A percentile compares a stretch with the other conserved stretches of the same genome.
These are phyloP conservation scores for Stegana nigrithorax DNA, from an alignment of 2,888 invertebrate genomes.

Conservation along the genomic window DNA sequence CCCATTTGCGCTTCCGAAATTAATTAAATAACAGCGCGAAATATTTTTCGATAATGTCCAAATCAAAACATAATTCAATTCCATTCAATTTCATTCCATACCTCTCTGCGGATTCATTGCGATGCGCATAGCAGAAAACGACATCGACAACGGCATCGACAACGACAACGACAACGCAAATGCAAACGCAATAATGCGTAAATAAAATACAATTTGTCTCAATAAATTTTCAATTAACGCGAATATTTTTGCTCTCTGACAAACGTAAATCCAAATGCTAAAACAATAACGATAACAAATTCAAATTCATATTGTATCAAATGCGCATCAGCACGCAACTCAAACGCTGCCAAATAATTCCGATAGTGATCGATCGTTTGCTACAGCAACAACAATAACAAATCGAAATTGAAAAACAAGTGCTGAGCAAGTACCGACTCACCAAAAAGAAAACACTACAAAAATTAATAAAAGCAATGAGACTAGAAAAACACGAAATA, in stretches of 20 bases:
- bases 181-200: slow-evolving; percentile 36
- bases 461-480: no score
- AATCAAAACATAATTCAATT: slow-evolving; percentile 33
- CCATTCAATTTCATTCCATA: neutral
- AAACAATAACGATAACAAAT: no score
- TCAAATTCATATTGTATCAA: no score
- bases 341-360: no score
- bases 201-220: slow-evolving; percentile 52
- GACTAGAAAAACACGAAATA: no score
- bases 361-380: neutral
- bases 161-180: no score
- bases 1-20: neutral
- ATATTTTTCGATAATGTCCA: neutral
- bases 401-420: neutral
- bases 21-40: neutral
- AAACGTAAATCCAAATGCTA: neutral
- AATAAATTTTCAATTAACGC: slow-evolving; percentile 58
- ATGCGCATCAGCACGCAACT: neutral
- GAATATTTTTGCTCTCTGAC: neutral
- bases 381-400: neutral
- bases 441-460: no score
- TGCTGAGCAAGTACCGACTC: no score
- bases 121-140: neutral
- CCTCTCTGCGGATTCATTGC: neutral
- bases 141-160: no score